Percentiles rank a stretch among this genome's conserved stretches.
phyloP scores from a whole-genome alignment of 2,888 invertebrate genomes.

The Tachina lurida region DNA sequence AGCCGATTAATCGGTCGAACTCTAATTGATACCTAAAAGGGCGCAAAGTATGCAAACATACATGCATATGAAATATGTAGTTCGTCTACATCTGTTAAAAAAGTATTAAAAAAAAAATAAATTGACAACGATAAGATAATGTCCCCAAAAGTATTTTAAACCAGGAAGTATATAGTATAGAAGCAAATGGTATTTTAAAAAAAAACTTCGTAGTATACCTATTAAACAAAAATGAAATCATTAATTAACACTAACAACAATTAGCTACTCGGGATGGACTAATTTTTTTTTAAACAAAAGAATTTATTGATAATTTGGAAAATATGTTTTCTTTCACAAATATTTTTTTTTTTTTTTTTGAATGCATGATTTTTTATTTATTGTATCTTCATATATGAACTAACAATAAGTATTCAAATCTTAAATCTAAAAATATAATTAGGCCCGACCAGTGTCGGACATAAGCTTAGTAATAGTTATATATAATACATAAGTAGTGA shows the following conservation, averaged over 20 bases:
- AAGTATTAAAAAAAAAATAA: background rate
- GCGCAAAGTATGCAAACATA: background rate
- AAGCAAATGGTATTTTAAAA: no score
- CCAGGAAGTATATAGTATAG: slow-evolving; percentile 26
- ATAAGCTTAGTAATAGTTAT: no score
- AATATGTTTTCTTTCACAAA: background rate
- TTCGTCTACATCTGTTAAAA: background rate
- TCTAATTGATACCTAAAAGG: background rate
- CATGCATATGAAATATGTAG: background rate
- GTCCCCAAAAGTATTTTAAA: slow-evolving; percentile 45
- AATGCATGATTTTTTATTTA: no score
- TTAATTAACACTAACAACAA: background rate
- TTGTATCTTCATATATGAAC: no score
- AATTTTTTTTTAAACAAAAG: background rate
- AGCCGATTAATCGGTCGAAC: no score
- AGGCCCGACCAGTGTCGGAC: no score
- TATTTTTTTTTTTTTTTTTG: no score
- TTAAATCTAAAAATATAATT: no score
- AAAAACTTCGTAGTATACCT: background rate
- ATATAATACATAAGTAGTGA: no score
- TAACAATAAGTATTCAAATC: no score
- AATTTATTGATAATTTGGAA: background rate
- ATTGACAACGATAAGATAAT: slow-evolving; percentile 40
- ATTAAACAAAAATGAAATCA: background rate
- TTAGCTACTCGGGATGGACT: background rate